These are phyloP conservation scores for Thereva nobilitata DNA, from an alignment of 2,888 invertebrate species.

Conservation along the genomic window DNA sequence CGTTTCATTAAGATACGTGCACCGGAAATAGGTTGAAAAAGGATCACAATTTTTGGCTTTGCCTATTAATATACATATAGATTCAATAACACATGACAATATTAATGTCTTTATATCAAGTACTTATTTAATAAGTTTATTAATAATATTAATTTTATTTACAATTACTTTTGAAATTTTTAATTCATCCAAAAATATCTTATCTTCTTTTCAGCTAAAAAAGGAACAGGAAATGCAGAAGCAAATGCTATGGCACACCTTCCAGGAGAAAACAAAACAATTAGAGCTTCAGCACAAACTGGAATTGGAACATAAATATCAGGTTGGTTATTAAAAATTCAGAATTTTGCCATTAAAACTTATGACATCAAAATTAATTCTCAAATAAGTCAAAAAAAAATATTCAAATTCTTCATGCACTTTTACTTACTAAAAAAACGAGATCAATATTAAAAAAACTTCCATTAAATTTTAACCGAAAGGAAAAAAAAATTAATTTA, in stretches of 20 bases:
- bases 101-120: too few species aligned
- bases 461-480: too few species aligned
- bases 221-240: slow-evolving; percentile 93
- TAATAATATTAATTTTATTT: neutral
- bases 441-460: too few species aligned
- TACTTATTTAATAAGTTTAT: neutral
- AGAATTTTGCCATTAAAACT: neutral
- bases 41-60: too few species aligned
- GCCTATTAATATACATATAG: too few species aligned
- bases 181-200: slow-evolving; percentile 34
- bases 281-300: slow-evolving; percentile 89
- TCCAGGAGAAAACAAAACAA: slow-evolving; percentile 89
- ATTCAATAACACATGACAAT: too few species aligned
- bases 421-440: neutral
- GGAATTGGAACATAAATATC: slow-evolving; percentile 84
- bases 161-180: neutral
- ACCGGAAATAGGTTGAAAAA: too few species aligned
- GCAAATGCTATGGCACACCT: slow-evolving; percentile 86
- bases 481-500: too few species aligned
- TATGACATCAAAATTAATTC: slow-evolving; percentile 1
- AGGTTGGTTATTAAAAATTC: slow-evolving; percentile 63
- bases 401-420: slow-evolving; percentile 41
- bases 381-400: neutral
- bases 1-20: too few species aligned
- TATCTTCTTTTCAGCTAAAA: slow-evolving; percentile 72